These are phyloP conservation scores for Myotis yumanensis DNA, from an alignment of 2,113 vertebrate genomes.

Conservation along the genomic window DNA sequence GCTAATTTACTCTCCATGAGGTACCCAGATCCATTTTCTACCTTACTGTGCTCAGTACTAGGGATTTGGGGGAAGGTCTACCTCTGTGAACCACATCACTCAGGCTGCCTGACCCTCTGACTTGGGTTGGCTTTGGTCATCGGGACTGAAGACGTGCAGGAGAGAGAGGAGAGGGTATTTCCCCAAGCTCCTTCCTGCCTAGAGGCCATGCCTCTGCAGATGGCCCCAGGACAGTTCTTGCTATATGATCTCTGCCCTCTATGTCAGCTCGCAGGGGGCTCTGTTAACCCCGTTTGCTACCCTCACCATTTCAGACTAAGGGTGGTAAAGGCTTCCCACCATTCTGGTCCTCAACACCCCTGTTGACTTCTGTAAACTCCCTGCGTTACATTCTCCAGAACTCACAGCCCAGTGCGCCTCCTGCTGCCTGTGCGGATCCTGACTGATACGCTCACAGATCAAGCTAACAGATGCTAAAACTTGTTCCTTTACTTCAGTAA, in stretches of 20 bases:
- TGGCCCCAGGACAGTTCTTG: background rate
- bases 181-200: background rate
- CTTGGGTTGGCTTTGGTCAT: background rate
- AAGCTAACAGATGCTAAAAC: background rate
- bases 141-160: background rate
- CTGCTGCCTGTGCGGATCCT: background rate
- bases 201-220: background rate
- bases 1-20: background rate
- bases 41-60: background rate
- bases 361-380: background rate
- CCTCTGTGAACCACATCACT: background rate
- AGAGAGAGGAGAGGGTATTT: background rate
- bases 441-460: background rate
- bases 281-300: background rate
- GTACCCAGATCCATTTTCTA: background rate
- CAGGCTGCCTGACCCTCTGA: background rate
- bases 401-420: background rate
- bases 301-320: background rate
- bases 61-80: background rate
- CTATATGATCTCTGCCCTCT: background rate
- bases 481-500: background rate
- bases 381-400: background rate
- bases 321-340: background rate
- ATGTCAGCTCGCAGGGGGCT: background rate
- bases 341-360: background rate